Percentiles rank a stretch among this genome's conserved stretches.
Conservation (phyloP, 2,888 invertebrate species). For the Rhingia rostrata region DNA sequence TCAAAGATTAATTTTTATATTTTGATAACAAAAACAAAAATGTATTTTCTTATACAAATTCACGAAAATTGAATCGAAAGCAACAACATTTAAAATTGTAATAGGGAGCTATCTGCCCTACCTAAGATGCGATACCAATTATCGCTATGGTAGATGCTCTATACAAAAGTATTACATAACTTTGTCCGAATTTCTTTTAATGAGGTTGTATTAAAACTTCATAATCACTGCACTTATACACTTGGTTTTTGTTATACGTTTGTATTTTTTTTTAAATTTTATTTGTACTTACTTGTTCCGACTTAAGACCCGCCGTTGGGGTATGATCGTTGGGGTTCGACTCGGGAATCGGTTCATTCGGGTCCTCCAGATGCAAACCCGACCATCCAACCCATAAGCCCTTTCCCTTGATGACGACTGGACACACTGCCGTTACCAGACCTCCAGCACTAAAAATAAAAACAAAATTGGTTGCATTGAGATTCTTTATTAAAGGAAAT, state of each 20-base stretch:
- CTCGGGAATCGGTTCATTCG: constrained; percentile 91
- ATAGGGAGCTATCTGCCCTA: no score
- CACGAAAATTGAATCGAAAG: no score
- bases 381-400: constrained; percentile 97
- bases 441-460: constrained; percentile 89
- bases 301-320: constrained; percentile 92
- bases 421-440: constrained; percentile 94
- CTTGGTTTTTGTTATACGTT: not conserved
- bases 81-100: no score
- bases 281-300: constrained; percentile 87
- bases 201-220: no score
- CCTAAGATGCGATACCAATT: no score
- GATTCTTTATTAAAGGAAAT: not conserved
- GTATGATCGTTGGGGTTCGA: constrained; percentile 93
- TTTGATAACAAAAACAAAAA: no score
- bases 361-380: constrained; percentile 91
- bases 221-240: no score
- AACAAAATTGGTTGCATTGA: constrained; percentile 1
- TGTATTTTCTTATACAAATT: no score
- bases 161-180: no score
- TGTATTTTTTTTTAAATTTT: not conserved
- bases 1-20: no score
- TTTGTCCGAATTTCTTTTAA: no score
- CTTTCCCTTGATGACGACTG: constrained; percentile 92
- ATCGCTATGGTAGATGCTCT: no score